phyloP scores from a whole-genome alignment of 2,113 vertebrate genomes.

The Eulacestoma nigropectus region DNA sequence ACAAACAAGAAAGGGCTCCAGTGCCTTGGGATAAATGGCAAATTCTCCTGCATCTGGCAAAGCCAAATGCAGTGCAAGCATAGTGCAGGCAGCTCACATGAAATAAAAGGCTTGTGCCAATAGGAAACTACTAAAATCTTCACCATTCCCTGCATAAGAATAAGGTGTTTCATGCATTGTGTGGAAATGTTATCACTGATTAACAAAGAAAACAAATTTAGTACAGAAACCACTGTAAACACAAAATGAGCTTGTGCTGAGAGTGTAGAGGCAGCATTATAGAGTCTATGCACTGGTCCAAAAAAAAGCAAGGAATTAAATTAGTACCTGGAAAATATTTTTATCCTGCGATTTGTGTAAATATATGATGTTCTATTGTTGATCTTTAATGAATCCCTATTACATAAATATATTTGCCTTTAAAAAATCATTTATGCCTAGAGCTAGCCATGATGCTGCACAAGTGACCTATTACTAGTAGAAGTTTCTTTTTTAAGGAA shows the following conservation, averaged over 20 bases:
- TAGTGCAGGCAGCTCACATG: not conserved
- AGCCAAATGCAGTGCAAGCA: not conserved
- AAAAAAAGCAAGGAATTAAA: not conserved
- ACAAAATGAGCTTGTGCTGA: not conserved
- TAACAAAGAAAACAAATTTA: not conserved
- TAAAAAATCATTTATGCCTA: not conserved
- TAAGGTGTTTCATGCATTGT: not conserved
- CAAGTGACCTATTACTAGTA: not conserved
- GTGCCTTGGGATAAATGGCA: not conserved
- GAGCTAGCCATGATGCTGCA: not conserved
- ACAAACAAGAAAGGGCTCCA: not conserved
- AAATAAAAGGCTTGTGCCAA: not conserved
- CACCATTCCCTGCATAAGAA: not conserved
- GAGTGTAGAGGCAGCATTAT: not conserved
- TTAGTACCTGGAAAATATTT: not conserved
- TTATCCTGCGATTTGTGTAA: not conserved
- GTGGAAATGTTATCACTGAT: not conserved
- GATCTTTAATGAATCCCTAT: not conserved
- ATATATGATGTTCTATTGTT: not conserved
- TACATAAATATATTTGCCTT: not conserved
- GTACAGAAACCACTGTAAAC: not conserved
- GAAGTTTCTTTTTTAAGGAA: conserved; percentile 2
- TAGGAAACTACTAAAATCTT: not conserved
- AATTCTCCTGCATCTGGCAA: not conserved
- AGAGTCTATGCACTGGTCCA: not conserved